phyloP scores from a whole-genome alignment of 2,113 vertebrate species.

The Ochotona curzoniae region DNA sequence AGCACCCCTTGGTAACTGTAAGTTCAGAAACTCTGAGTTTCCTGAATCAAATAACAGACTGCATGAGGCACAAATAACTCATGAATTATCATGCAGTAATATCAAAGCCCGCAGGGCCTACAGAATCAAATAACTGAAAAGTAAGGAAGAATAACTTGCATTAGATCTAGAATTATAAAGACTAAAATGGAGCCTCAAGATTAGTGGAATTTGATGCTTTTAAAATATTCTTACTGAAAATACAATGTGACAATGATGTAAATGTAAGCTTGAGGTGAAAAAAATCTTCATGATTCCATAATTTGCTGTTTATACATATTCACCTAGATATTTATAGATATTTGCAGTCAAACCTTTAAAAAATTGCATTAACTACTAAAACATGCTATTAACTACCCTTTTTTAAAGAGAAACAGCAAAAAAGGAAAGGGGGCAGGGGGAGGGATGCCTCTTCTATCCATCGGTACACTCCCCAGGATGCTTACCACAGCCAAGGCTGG shows the following conservation, averaged over 20 bases:
- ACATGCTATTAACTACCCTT: too few species aligned
- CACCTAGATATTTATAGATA: neutral
- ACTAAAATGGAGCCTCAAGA: neutral
- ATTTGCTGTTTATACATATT: neutral
- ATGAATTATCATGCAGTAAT: neutral
- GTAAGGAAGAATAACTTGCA: neutral
- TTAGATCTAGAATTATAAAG: neutral
- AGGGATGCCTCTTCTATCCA: too few species aligned
- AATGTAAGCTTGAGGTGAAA: neutral
- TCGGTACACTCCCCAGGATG: too few species aligned
- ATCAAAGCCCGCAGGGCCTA: neutral
- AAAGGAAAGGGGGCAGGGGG: too few species aligned
- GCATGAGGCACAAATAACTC: neutral
- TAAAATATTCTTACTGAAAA: neutral
- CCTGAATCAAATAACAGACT: slow-evolving; percentile 2
- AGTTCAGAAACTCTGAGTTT: neutral
- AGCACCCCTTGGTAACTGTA: too few species aligned
- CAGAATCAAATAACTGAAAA: slow-evolving; percentile 44
- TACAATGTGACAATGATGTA: neutral
- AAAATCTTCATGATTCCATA: neutral
- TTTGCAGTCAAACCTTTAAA: neutral
- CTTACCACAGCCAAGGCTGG: too few species aligned
- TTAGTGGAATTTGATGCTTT: neutral
- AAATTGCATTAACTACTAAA: too few species aligned
- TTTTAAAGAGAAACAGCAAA: too few species aligned